Conservation (phyloP, 2,113 vertebrate genomes). For the Saguinus midas region DNA sequence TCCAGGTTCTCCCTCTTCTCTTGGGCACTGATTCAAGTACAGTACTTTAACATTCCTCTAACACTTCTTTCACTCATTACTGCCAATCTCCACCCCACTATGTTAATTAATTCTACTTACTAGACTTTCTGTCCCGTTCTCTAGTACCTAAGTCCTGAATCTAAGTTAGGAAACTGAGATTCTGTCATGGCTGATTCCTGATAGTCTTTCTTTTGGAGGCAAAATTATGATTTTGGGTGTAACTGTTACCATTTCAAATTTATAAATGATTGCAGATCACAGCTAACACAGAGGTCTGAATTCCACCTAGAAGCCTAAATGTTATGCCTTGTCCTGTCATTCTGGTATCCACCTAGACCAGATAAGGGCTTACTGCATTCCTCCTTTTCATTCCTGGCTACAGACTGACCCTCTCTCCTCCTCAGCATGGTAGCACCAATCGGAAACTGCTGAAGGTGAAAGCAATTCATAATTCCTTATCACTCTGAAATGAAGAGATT, state of each 20-base stretch:
- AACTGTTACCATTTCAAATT: background rate
- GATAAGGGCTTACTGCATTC: background rate
- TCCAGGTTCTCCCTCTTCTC: background rate
- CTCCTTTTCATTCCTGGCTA: background rate
- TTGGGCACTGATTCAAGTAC: background rate
- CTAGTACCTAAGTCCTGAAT: background rate
- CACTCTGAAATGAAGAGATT: background rate
- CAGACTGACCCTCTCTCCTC: background rate
- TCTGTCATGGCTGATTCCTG: background rate
- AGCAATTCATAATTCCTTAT: background rate
- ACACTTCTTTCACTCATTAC: background rate
- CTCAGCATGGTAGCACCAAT: background rate
- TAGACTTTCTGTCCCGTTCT: background rate
- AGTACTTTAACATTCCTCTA: background rate
- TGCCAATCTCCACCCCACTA: background rate
- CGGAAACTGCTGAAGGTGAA: background rate
- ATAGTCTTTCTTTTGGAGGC: background rate
- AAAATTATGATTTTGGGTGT: background rate
- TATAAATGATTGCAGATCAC: background rate
- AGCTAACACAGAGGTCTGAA: background rate
- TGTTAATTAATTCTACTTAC: background rate
- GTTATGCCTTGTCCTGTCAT: background rate
- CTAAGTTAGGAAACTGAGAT: background rate
- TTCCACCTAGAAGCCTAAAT: background rate
- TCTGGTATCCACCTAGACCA: background rate